These are phyloP conservation scores for Macaria notata DNA, from an alignment of 2,888 invertebrate genomes.

Conservation along the genomic window DNA sequence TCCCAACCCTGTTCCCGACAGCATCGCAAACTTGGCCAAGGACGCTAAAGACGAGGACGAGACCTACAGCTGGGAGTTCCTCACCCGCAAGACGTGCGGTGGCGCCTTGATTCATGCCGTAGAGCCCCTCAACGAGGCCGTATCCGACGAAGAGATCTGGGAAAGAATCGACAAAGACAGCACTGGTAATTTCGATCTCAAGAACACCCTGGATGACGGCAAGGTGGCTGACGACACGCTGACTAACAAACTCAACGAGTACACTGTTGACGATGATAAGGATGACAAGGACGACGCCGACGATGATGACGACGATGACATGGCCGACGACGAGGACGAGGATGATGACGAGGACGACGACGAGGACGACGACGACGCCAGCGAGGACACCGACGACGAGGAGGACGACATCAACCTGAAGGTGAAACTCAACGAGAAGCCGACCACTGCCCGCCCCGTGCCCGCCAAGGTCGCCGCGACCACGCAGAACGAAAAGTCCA, in stretches of 20 bases:
- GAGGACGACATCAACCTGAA: conserved; percentile 67
- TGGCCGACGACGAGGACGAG: conserved; percentile 51
- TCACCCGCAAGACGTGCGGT: conserved; percentile 72
- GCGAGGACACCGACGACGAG: conserved; percentile 41
- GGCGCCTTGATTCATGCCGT: conserved; percentile 58
- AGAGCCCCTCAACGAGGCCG: conserved; percentile 53
- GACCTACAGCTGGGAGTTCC: conserved; percentile 73
- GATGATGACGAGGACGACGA: conserved; percentile 52
- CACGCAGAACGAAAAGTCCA: conserved; percentile 41
- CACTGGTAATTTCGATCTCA: conserved; percentile 68
- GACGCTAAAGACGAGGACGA: conserved; percentile 62
- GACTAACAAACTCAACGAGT: conserved; percentile 33
- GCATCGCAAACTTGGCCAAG: conserved; percentile 66
- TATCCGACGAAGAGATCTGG: conserved; percentile 76
- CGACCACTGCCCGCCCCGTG: conserved; percentile 34
- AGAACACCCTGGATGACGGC: conserved; percentile 68
- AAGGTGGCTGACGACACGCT: conserved; percentile 56
- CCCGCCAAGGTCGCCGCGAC: conserved; percentile 16
- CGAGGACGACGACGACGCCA: conserved; percentile 46
- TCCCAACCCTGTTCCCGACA: conserved; percentile 68
- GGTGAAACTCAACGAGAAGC: conserved; percentile 63
- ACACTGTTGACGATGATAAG: conserved; percentile 49
- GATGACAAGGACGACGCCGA: conserved; percentile 59
- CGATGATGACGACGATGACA: conserved; percentile 58
- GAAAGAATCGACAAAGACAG: conserved; percentile 68